Conservation (phyloP, 2,113 vertebrate genomes). For the Rhinichthys klamathensis region DNA sequence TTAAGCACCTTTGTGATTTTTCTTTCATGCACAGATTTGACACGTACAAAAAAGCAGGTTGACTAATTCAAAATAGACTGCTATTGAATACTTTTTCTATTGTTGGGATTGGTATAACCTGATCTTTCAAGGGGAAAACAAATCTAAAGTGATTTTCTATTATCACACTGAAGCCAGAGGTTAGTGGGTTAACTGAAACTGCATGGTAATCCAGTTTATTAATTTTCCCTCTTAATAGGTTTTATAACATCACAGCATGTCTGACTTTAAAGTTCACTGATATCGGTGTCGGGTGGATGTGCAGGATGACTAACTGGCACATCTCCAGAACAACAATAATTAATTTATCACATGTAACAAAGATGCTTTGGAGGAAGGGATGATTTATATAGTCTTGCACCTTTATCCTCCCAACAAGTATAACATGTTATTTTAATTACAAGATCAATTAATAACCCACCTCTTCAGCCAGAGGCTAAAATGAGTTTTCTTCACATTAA, state of each 20-base stretch:
- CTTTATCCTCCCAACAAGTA: conserved; percentile 66
- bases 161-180: conserved; percentile 8
- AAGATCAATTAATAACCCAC: conserved; percentile 78
- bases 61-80: conserved; percentile 5
- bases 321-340: conserved; percentile 56
- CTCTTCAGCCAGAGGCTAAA: conserved; percentile 75
- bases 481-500: conserved; percentile 77
- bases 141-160: conserved; percentile 12
- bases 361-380: conserved; percentile 46
- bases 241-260: conserved; percentile 1
- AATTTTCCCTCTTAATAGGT: conserved; percentile 37
- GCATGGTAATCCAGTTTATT: conserved; percentile 37
- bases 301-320: conserved; percentile 69
- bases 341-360: conserved; percentile 31
- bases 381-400: conserved; percentile 69
- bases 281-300: conserved; percentile 55
- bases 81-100: neutral
- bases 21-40: conserved; percentile 29
- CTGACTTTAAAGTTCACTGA: conserved; percentile 28
- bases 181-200: conserved; percentile 39
- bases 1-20: conserved; percentile 2
- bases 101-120: neutral
- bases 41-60: neutral
- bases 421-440: conserved; percentile 71
- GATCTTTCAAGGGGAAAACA: neutral